Evolutionary conservation across 2,888 invertebrate genomes (phyloP).

Genomic region (Limnephilus auricula): DNA sequence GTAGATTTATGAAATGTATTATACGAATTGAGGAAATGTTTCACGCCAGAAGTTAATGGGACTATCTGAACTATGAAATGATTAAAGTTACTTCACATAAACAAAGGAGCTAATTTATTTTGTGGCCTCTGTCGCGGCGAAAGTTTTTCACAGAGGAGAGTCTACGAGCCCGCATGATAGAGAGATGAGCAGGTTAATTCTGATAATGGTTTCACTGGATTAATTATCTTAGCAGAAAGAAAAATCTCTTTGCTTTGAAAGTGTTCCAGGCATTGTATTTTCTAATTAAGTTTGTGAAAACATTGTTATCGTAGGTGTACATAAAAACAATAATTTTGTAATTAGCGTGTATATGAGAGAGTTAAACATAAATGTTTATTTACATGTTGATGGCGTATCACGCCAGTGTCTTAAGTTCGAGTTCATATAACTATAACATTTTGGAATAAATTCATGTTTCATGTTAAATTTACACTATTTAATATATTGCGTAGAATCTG

Average conservation of each 20-base stretch:
- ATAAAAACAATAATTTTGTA: background rate
- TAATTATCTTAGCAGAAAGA: background rate
- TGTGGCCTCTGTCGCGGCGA: background rate
- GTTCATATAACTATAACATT: background rate
- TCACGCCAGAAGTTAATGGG: background rate
- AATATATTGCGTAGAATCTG: too few species aligned
- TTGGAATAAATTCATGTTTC: too few species aligned
- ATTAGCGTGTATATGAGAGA: background rate
- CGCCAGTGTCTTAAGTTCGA: background rate
- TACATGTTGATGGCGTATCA: background rate
- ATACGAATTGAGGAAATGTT: slow-evolving; percentile 2
- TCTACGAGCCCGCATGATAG: background rate
- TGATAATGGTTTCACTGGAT: background rate
- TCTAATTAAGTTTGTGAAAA: background rate
- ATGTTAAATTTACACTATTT: too few species aligned
- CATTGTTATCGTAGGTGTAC: background rate
- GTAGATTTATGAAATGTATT: background rate
- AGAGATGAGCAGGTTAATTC: background rate
- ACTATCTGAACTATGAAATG: background rate
- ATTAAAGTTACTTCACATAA: background rate
- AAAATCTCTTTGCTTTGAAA: background rate
- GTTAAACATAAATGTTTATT: background rate
- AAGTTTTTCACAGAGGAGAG: background rate
- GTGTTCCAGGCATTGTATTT: background rate
- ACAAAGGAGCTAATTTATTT: background rate